Evolutionary conservation across 2,888 invertebrate genomes (phyloP), one percentile per base, ranked within the genome.

Genomic region (Eupithecia inturbata): DNA sequence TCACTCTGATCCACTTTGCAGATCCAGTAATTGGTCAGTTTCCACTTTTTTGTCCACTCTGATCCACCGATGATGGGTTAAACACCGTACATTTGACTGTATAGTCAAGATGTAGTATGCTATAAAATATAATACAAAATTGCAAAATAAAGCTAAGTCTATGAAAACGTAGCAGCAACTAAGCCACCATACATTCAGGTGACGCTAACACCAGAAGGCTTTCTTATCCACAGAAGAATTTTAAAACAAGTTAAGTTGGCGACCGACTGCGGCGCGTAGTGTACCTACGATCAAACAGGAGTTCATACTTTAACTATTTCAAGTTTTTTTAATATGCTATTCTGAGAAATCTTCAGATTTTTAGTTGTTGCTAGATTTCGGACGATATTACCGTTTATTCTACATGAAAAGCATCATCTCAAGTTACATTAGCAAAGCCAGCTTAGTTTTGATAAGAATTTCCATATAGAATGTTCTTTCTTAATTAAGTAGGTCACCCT

Each of bases 211-310:
- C 70, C 26, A 49, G 39, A 67, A 73, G 28, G 36, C 68, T 16
- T 63, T 41, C 26, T 70, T 71, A 70, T 72, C 67, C 57, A 31
- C 28, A 49, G 33, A 67, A 53, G 70, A 67, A 72, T 72, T 70
- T 72, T 63, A 67, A 14, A 69, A 41, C 67, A 70, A 75, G 71
- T 31, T 62, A 62, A 62, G 31, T 16, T 1, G 6, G 19, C 2
- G 16, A 62, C 19, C 31, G 3, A 62, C 62, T 62, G 16, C 19
- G 16, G 31, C 16, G 62, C 31, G 3, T 62, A 19, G 62, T 31
- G 6, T 31, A 28, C 26, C 36, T 36, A 60, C 49, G 49, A 6
- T 53, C 60, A 12, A 22, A 26, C 14, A 26, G 7, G 57, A 26
- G 12, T 14, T 14, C 10, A 57, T 26, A 57, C 3, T 1, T 26